phyloP scores from a whole-genome alignment of 2,888 invertebrate genomes.

The Alcis repandata region DNA sequence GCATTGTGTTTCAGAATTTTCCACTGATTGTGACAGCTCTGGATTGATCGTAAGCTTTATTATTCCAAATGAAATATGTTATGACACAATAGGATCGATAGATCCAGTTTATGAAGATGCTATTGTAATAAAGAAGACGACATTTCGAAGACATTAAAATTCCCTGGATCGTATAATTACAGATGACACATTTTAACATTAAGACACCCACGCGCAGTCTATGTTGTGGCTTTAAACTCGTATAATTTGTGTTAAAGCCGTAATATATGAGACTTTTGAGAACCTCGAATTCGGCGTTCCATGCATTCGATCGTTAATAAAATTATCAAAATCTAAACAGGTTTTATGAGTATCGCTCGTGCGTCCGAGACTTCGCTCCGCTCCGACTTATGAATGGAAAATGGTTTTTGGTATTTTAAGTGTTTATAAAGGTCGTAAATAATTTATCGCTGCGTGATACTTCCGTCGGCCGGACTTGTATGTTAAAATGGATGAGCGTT shows the following conservation, averaged over 20 bases:
- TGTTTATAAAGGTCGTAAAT: slow-evolving; percentile 84
- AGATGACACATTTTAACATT: slow-evolving; percentile 85
- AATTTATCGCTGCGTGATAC: slow-evolving; percentile 84
- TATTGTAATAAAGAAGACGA: slow-evolving; percentile 84
- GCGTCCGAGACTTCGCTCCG: slow-evolving; percentile 75
- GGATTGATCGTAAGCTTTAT: slow-evolving; percentile 54
- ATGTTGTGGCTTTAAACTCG: slow-evolving; percentile 84
- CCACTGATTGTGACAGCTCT: slow-evolving; percentile 44
- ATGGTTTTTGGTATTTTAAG: slow-evolving; percentile 85
- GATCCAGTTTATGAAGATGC: slow-evolving; percentile 76
- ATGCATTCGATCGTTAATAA: slow-evolving; percentile 85
- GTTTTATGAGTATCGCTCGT: slow-evolving; percentile 82
- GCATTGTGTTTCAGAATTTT: slow-evolving; percentile 54
- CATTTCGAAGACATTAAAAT: slow-evolving; percentile 84
- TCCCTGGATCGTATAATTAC: slow-evolving; percentile 84
- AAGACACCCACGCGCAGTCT: slow-evolving; percentile 82
- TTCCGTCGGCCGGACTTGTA: slow-evolving; percentile 81
- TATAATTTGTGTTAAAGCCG: slow-evolving; percentile 86
- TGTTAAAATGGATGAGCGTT: slow-evolving; percentile 74
- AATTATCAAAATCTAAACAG: slow-evolving; percentile 87
- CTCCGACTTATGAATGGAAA: slow-evolving; percentile 83
- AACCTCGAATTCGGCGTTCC: slow-evolving; percentile 77
- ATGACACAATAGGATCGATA: slow-evolving; percentile 71
- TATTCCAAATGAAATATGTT: slow-evolving; percentile 72
- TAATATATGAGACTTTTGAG: slow-evolving; percentile 85